Conservation (phyloP, 2,113 vertebrate species). For the Maccullochella peelii region DNA sequence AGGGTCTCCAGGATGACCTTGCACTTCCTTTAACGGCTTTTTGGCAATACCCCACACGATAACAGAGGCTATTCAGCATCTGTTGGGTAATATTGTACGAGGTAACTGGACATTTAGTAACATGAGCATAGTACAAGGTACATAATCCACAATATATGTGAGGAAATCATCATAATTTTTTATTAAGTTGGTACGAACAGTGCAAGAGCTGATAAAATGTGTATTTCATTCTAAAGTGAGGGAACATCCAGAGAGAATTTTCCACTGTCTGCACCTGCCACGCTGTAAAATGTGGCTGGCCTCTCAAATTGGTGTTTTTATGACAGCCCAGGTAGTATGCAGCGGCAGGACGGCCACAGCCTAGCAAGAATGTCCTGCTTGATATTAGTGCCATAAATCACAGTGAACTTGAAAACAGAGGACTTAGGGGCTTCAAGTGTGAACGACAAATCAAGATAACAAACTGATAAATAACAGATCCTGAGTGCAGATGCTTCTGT, state of each 20-base stretch:
- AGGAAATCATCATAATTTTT: constrained; percentile 28
- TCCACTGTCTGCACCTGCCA: constrained; percentile 64
- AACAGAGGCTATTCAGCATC: neutral
- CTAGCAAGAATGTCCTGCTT: constrained; percentile 71
- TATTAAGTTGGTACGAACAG: neutral
- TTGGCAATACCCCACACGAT: constrained; percentile 35
- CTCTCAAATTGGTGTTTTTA: constrained; percentile 79
- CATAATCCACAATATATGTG: constrained; percentile 29
- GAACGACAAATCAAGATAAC: constrained; percentile 71
- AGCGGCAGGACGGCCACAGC: constrained; percentile 37
- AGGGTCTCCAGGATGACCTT: constrained; percentile 32
- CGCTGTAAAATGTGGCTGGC: constrained; percentile 67
- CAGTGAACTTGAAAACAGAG: constrained; percentile 70
- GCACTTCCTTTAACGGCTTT: constrained; percentile 46
- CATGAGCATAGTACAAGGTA: neutral
- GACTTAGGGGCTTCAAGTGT: constrained; percentile 60
- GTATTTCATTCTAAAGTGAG: constrained; percentile 52
- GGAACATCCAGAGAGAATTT: constrained; percentile 68
- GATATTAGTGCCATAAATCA: constrained; percentile 83
- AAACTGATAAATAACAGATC: constrained; percentile 59
- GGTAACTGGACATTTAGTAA: constrained; percentile 19
- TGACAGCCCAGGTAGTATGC: constrained; percentile 66
- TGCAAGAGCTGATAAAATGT: constrained; percentile 56
- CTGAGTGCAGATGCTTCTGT: neutral
- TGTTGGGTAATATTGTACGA: neutral